These are phyloP conservation scores for Balaeniceps rex DNA, from an alignment of 2,113 vertebrate genomes.

Conservation along the genomic window DNA sequence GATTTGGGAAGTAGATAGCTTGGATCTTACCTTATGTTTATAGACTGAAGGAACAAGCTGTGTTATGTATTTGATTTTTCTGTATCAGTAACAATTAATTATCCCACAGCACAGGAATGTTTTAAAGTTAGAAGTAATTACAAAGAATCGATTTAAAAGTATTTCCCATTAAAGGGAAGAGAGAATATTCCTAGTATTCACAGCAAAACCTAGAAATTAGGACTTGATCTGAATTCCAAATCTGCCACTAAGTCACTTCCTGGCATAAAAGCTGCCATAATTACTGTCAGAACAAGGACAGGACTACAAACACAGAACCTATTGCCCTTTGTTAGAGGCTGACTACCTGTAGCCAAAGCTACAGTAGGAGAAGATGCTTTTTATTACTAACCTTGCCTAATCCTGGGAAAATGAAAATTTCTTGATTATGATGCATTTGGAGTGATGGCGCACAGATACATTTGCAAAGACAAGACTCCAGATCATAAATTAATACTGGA, in stretches of 20 bases:
- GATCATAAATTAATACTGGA: neutral
- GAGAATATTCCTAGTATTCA: neutral
- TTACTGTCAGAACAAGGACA: neutral
- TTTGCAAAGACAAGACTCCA: neutral
- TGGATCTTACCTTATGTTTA: neutral
- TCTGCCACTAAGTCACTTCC: neutral
- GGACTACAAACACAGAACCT: neutral
- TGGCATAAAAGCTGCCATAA: neutral
- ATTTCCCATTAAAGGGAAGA: neutral
- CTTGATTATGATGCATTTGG: neutral
- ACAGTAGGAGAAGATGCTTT: neutral
- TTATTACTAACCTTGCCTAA: neutral
- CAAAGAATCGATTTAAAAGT: neutral
- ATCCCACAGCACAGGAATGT: neutral
- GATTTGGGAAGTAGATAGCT: neutral
- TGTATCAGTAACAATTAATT: neutral
- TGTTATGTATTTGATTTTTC: neutral
- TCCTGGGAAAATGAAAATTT: neutral
- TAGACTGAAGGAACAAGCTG: neutral
- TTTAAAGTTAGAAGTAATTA: neutral
- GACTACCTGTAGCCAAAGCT: neutral
- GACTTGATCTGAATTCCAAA: neutral
- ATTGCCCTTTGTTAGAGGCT: neutral
- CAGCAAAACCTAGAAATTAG: neutral
- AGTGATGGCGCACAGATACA: neutral